A percentile compares a stretch with the other conserved stretches of the same genome.
Evolutionary conservation across 1,140 invertebrate genomes (phyloP).

Genomic region (Nymphalis io): DNA sequence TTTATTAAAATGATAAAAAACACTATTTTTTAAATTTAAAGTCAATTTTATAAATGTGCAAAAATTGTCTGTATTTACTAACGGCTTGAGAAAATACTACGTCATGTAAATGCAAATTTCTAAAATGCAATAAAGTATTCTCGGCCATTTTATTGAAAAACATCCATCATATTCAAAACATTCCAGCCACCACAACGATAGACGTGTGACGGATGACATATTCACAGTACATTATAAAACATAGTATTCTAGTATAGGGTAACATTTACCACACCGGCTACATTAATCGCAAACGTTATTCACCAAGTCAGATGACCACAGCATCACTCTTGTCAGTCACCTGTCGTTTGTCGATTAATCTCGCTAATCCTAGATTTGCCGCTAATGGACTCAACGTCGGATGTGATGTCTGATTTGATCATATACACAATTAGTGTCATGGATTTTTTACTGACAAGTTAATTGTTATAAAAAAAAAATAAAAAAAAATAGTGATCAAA

Average conservation of each 20-base stretch:
- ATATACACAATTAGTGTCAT: constrained; percentile 14
- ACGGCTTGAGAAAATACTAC: neutral
- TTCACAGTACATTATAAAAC: constrained; percentile 22
- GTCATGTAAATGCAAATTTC: constrained; percentile 1
- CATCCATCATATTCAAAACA: constrained; percentile 33
- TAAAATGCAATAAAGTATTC: constrained; percentile 4
- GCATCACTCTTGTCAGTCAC: constrained; percentile 46
- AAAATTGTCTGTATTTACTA: neutral
- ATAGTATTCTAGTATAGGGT: neutral
- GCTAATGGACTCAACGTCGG: constrained; percentile 40
- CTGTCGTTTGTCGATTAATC: constrained; percentile 51
- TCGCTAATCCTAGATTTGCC: constrained; percentile 47
- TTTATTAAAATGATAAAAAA: too few species aligned
- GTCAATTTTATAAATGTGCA: too few species aligned
- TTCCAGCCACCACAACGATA: constrained; percentile 10
- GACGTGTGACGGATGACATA: constrained; percentile 27
- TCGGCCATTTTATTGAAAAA: constrained; percentile 17
- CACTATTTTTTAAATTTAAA: too few species aligned
- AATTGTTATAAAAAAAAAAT: too few species aligned
- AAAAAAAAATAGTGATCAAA: too few species aligned
- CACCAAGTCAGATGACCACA: constrained; percentile 36
- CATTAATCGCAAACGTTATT: constrained; percentile 28
- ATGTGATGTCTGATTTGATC: constrained; percentile 23
- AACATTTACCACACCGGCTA: neutral
- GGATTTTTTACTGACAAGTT: neutral